Evolutionary conservation across 2,888 invertebrate species (phyloP), one percentile per base, ranked within the genome.

Genomic region (Acleris laterana): DNA sequence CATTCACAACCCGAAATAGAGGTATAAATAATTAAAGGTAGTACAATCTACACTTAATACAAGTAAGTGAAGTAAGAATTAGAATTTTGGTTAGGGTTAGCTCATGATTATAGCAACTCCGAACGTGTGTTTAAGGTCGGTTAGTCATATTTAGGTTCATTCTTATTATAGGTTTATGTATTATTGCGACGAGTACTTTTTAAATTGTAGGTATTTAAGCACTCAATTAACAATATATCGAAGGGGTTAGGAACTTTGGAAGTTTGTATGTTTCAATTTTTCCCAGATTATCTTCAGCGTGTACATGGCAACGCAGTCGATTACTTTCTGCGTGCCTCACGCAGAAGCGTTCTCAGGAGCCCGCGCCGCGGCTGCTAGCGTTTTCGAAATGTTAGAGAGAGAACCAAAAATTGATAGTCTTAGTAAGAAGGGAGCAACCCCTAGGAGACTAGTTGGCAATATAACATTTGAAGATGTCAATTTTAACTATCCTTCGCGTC

Each of bases 401-500:
- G 83, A 93, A 67, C 96, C 97, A 0, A 82, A 86, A 32, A 97
- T 97, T 62, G 96, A 97, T 83, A 95, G 95, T 63, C 82, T 95
- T 67, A 93, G 94, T 42, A 86, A 90, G 13, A 83, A 86, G 0
- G 97, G 97, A 1, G 78, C 90, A 6, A 93, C 93, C 22, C 95
- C 95, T 0, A 79, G 85, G n/a, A 80, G 86, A 52, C 93, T 95
- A 0, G 87, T 83, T 3, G 97, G 97, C 0, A 94, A 95, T 57
- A 95, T 98, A 42, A 90, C 93, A 68, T 94, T 97, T 73, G 94
- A 94, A 71, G 93, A 95, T 71, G 94, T 97, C 1, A 90, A 94
- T 74, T 98, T 98, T 79, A 93, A 94, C 59, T 98, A 98, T 82
- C 98, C 98, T 0, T 95, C 97, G 0, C 87, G 98, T 57, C 94